These are phyloP conservation scores for Zosterops pallidus DNA, from an alignment of 2,113 vertebrate genomes.

Conservation along the genomic window DNA sequence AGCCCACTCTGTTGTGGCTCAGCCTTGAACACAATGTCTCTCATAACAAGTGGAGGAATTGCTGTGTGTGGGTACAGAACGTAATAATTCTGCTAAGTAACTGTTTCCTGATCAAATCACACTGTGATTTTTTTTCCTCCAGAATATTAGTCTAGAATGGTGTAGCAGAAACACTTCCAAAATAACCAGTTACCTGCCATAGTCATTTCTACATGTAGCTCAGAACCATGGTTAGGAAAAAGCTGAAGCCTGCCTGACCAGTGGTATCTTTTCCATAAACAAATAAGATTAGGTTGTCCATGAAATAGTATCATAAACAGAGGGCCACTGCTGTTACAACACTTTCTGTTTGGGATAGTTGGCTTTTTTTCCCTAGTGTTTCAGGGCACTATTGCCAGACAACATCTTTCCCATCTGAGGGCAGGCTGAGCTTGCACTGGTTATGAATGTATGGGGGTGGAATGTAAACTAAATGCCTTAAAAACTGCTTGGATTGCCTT, in stretches of 20 bases:
- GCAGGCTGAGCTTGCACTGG: background rate
- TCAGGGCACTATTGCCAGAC: background rate
- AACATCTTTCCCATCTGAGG: background rate
- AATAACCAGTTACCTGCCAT: background rate
- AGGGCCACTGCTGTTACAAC: background rate
- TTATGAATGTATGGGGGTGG: fast-evolving
- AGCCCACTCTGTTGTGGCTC: background rate
- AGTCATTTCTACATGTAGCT: background rate
- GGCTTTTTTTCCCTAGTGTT: background rate
- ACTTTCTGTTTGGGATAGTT: background rate
- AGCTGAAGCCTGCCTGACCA: background rate
- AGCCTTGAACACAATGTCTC: background rate
- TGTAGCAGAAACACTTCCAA: background rate
- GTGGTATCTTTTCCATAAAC: background rate
- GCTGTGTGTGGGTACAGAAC: background rate
- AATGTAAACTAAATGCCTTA: background rate
- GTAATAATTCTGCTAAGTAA: background rate
- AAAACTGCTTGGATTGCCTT: background rate
- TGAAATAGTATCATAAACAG: background rate
- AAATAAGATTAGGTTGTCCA: background rate
- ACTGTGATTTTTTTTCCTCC: background rate
- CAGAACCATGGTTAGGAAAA: background rate
- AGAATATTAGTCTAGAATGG: background rate
- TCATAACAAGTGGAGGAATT: background rate
- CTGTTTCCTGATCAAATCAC: background rate